These are phyloP conservation scores for Tachysurus vachellii DNA, from an alignment of 2,113 vertebrate species.

Conservation along the genomic window DNA sequence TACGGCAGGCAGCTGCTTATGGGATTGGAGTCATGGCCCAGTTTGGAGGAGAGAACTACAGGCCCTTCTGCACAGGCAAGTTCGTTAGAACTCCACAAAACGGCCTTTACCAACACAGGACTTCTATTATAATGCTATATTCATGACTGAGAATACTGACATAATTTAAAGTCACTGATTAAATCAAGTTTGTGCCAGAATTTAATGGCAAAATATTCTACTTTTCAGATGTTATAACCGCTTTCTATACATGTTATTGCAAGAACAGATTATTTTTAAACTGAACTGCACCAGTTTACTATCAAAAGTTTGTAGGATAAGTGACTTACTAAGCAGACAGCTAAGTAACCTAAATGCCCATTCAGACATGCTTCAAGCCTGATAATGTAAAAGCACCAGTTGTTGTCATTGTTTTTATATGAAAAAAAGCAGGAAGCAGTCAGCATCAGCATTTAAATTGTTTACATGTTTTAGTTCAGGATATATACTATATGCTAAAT, in stretches of 20 bases:
- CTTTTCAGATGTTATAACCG: too few species aligned
- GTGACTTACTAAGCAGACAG: too few species aligned
- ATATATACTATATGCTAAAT: too few species aligned
- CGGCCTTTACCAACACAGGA: too few species aligned
- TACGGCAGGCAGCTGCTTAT: conserved; percentile 93
- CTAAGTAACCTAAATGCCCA: neutral
- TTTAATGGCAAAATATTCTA: neutral
- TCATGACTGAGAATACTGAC: neutral
- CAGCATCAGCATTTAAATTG: too few species aligned
- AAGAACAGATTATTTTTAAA: neutral
- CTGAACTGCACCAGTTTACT: too few species aligned
- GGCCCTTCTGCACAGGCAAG: conserved; percentile 90
- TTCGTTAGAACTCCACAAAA: neutral
- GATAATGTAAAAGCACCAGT: neutral
- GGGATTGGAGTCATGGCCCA: conserved; percentile 96
- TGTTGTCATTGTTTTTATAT: too few species aligned
- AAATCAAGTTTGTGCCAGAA: neutral
- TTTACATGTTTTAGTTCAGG: too few species aligned
- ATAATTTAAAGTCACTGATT: neutral
- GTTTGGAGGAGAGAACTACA: conserved; percentile 92
- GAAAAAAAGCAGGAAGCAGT: too few species aligned
- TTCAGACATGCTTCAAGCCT: neutral
- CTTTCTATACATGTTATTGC: too few species aligned
- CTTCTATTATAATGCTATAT: too few species aligned
- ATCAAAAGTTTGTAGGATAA: too few species aligned